Evolutionary conservation across 2,888 invertebrate species (phyloP).

Genomic region (Lumbricus terrestris): DNA sequence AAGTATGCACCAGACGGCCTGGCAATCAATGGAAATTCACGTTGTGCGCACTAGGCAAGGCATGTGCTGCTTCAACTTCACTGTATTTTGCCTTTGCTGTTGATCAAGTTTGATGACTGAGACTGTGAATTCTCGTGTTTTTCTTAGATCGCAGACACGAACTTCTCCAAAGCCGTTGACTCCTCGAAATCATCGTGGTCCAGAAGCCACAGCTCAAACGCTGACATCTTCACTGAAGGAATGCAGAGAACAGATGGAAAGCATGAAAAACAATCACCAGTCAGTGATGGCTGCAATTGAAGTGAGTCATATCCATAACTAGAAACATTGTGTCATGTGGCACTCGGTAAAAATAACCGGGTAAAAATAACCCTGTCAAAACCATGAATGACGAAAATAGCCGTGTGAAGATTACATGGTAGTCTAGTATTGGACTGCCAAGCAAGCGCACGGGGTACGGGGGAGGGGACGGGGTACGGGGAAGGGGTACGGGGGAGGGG

Average conservation of each 20-base stretch:
- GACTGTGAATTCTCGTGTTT: not conserved
- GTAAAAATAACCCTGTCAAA: too few species aligned
- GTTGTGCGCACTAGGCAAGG: not conserved
- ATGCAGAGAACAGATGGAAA: not conserved
- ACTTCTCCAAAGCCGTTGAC: not conserved
- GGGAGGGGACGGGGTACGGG: too few species aligned
- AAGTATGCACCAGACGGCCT: not conserved
- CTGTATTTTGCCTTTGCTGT: not conserved
- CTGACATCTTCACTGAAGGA: not conserved
- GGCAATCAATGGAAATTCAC: not conserved
- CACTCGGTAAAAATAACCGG: too few species aligned
- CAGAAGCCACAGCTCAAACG: not conserved
- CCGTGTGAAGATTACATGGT: too few species aligned
- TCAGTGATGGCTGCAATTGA: conserved; percentile 7
- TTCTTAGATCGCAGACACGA: not conserved
- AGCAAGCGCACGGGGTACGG: too few species aligned
- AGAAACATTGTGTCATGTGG: not conserved
- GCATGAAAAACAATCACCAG: not conserved
- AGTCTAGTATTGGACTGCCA: too few species aligned
- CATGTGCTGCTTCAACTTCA: not conserved
- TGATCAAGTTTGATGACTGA: too few species aligned
- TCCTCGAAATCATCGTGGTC: not conserved
- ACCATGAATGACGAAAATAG: too few species aligned
- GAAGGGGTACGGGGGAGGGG: too few species aligned
- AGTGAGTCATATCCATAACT: conserved; percentile 9